phyloP scores from a whole-genome alignment of 2,888 invertebrate species.

The Synergus gifuensis region DNA sequence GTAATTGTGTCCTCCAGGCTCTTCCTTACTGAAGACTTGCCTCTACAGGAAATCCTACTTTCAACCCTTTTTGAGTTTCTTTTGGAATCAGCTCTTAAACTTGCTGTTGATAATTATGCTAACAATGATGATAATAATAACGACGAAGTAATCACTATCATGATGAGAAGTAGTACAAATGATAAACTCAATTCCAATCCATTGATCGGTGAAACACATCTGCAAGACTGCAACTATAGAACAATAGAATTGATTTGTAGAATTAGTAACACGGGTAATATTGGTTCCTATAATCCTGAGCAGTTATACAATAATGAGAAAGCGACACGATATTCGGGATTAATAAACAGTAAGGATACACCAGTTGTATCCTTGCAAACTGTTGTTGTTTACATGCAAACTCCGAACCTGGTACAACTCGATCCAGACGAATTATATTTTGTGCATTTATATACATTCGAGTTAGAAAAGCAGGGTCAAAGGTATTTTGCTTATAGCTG shows the following conservation, averaged over 20 bases:
- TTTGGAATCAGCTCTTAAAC: too few species aligned
- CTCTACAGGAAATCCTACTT: too few species aligned
- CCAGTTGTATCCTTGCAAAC: too few species aligned
- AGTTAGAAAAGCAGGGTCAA: conserved; percentile 31
- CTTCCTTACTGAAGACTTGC: neutral
- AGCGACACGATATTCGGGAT: conserved; percentile 20
- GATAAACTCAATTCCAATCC: neutral
- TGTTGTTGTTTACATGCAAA: too few species aligned
- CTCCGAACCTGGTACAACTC: conserved; percentile 34
- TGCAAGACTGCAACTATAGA: neutral
- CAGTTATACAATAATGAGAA: conserved; percentile 1
- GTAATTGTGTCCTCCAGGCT: neutral
- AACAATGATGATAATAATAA: neutral
- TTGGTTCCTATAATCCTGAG: neutral
- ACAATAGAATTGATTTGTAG: neutral
- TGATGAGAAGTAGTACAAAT: too few species aligned
- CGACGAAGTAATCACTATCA: too few species aligned
- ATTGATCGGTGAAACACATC: neutral
- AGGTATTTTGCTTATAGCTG: conserved; percentile 51
- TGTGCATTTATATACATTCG: conserved; percentile 11
- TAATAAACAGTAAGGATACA: conserved; percentile 7
- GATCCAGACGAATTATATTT: conserved; percentile 34
- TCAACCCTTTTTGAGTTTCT: too few species aligned
- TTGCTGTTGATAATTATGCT: neutral
- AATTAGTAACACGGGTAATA: neutral